Percentiles rank a stretch among this genome's conserved stretches.
Evolutionary conservation across 1,140 invertebrate genomes (phyloP).

Genomic region (Triops cancriformis): DNA sequence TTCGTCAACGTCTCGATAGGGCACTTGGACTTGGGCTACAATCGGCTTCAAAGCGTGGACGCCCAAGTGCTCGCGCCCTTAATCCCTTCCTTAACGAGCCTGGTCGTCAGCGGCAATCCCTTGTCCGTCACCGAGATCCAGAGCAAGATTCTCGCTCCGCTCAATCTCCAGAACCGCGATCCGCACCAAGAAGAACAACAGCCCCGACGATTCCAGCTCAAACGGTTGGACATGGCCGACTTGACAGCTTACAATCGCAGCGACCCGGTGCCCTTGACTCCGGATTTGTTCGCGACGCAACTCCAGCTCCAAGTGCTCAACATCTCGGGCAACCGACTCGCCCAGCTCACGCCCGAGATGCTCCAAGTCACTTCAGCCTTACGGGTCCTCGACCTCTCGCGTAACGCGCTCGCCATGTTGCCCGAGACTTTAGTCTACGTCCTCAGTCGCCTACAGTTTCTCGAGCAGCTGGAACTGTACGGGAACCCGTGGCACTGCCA

Average conservation of each 20-base stretch:
- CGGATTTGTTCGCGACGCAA: slow-evolving; percentile 30
- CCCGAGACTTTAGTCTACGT: slow-evolving; percentile 46
- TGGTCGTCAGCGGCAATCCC: slow-evolving; percentile 23
- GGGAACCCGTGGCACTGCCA: slow-evolving; percentile 59
- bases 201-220: slow-evolving; percentile 8
- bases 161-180: neutral
- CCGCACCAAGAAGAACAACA: neutral
- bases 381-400: slow-evolving; percentile 51
- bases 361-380: slow-evolving; percentile 48
- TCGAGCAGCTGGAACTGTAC: slow-evolving; percentile 44
- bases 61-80: slow-evolving; percentile 29
- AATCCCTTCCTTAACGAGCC: slow-evolving; percentile 3
- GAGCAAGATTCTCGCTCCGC: slow-evolving; percentile 21
- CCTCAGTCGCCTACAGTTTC: slow-evolving; percentile 41
- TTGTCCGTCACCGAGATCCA: slow-evolving; percentile 24
- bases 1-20: slow-evolving; percentile 50
- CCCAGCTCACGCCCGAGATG: slow-evolving; percentile 45
- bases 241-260: neutral
- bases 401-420: slow-evolving; percentile 51
- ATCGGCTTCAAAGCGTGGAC: slow-evolving; percentile 33
- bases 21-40: slow-evolving; percentile 41
- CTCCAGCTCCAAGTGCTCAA: slow-evolving; percentile 32
- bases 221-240: neutral
- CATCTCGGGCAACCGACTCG: slow-evolving; percentile 43
- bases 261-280: neutral